Conservation (phyloP, 2,888 invertebrate genomes). For the Erynnis tages region DNA sequence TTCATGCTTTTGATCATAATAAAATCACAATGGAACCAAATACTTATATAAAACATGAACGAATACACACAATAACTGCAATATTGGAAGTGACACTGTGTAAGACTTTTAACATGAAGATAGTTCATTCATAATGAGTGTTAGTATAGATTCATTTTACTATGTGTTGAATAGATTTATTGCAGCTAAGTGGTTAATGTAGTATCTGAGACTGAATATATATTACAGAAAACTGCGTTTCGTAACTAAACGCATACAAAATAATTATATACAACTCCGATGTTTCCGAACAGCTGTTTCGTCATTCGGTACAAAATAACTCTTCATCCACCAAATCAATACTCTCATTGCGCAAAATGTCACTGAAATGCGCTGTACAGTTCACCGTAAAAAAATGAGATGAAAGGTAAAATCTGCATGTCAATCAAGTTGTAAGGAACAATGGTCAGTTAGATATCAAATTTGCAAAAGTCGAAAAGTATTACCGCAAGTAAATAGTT, state of each 20-base stretch:
- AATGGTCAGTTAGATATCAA: conserved; percentile 46
- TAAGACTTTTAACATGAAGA: too few relatives aligned
- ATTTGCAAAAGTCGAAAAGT: background rate
- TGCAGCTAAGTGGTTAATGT: background rate
- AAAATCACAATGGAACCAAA: too few relatives aligned
- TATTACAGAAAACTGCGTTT: conserved; percentile 32
- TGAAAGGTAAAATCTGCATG: conserved; percentile 52
- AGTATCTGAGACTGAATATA: background rate
- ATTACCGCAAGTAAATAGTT: background rate
- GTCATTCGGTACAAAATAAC: conserved; percentile 65
- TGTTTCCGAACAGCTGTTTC: conserved; percentile 75
- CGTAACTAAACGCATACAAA: conserved; percentile 37
- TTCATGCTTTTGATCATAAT: too few relatives aligned
- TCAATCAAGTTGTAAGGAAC: conserved; percentile 58
- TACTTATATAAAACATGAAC: too few relatives aligned
- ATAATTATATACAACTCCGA: conserved; percentile 36
- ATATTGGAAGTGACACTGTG: too few relatives aligned
- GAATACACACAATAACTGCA: too few relatives aligned
- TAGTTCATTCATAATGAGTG: too few relatives aligned
- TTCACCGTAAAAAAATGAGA: conserved; percentile 42
- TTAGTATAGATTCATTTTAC: too few relatives aligned
- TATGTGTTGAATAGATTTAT: conserved; percentile 7
- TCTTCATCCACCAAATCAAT: conserved; percentile 74
- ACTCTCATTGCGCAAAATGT: conserved; percentile 78
- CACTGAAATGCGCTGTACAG: conserved; percentile 68